Conservation (phyloP, 2,888 invertebrate species). For the Eristalinus sepulchralis region DNA sequence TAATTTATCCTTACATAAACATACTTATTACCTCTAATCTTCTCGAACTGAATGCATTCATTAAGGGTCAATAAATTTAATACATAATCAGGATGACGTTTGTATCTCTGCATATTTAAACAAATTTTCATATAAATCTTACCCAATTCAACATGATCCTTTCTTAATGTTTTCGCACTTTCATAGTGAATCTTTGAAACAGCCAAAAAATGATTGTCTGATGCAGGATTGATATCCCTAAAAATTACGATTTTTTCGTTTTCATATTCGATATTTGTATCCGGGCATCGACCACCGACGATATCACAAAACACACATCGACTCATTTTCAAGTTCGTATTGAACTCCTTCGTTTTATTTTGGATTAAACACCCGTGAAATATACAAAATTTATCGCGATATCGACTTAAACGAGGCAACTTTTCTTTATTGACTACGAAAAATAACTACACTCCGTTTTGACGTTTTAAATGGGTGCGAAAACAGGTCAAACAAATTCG, state of each 20-base stretch:
- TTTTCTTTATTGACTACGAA: slow-evolving; percentile 34
- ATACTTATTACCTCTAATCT: no score
- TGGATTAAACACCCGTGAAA: not conserved
- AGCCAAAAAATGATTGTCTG: slow-evolving; percentile 89
- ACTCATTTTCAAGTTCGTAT: slow-evolving; percentile 18
- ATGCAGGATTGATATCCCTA: slow-evolving; percentile 91
- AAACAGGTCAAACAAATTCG: slow-evolving; percentile 15
- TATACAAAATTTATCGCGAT: not conserved
- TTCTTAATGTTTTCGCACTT: slow-evolving; percentile 86
- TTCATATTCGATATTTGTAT: slow-evolving; percentile 85
- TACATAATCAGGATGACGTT: not conserved
- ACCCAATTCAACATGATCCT: slow-evolving; percentile 87
- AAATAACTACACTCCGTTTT: not conserved
- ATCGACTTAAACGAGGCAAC: not conserved
- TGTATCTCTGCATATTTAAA: not conserved
- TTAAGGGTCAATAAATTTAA: not conserved
- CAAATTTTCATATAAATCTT: slow-evolving; percentile 76
- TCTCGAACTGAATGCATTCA: not conserved
- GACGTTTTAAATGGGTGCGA: not conserved
- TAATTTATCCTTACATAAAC: no score
- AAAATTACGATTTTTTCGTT: slow-evolving; percentile 90
- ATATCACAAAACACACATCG: slow-evolving; percentile 90
- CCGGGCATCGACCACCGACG: slow-evolving; percentile 82
- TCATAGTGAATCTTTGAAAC: slow-evolving; percentile 89
- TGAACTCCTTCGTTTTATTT: not conserved